Evolutionary conservation across 2,113 vertebrate genomes (phyloP).

Genomic region (Narcine bancroftii): DNA sequence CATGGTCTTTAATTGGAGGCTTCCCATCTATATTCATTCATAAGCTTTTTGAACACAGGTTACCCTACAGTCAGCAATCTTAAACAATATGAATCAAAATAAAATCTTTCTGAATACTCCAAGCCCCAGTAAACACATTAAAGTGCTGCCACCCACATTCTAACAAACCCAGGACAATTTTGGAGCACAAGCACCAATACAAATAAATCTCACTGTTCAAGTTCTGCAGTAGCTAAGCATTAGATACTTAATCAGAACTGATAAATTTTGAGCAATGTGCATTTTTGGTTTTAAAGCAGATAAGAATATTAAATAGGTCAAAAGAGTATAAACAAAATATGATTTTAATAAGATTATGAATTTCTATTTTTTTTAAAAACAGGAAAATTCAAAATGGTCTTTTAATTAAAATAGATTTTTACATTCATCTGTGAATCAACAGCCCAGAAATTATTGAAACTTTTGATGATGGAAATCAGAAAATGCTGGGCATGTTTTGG

Average conservation of each 20-base stretch:
- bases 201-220: neutral
- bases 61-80: neutral
- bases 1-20: neutral
- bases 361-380: neutral
- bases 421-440: neutral
- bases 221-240: neutral
- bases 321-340: neutral
- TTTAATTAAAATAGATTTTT: neutral
- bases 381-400: neutral
- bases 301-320: neutral
- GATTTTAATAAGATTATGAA: neutral
- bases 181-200: neutral
- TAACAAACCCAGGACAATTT: neutral
- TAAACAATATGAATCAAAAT: neutral
- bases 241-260: neutral
- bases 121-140: neutral
- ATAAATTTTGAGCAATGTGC: neutral
- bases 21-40: neutral
- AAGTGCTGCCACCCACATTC: neutral
- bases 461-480: too few species aligned
- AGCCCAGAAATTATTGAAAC: neutral
- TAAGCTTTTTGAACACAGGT: neutral
- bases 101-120: neutral
- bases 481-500: too few species aligned
- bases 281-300: neutral